These are phyloP conservation scores for Drosophila lacteicornis DNA, from an alignment of 1,140 invertebrate species.

Conservation along the genomic window DNA sequence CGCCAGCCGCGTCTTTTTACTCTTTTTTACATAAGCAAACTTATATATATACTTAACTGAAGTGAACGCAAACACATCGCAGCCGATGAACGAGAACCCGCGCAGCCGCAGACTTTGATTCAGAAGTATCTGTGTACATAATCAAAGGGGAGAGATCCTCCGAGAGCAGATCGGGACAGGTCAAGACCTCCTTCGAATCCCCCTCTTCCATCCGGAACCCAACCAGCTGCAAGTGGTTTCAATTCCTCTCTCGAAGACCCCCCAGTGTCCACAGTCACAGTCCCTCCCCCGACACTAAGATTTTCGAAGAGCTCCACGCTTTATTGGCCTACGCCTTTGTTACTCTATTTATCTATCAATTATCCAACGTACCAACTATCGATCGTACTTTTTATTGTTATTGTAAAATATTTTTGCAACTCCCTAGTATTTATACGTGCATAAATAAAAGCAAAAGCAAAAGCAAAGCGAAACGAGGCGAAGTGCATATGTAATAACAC, in stretches of 20 bases:
- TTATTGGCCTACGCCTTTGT: conserved; percentile 60
- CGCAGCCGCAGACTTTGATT: conserved; percentile 13
- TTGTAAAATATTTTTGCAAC: conserved; percentile 64
- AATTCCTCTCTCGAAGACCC: conserved; percentile 8
- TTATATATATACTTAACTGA: conserved; percentile 34
- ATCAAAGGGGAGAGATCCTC: conserved; percentile 1
- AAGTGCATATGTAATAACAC: conserved; percentile 35
- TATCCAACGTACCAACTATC: conserved; percentile 53
- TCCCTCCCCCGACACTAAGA: conserved; percentile 9
- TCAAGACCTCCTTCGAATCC: background rate
- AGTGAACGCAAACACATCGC: conserved; percentile 30
- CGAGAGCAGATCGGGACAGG: conserved; percentile 16
- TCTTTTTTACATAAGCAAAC: conserved; percentile 64
- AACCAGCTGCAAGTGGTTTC: conserved; percentile 42
- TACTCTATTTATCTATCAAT: conserved; percentile 43
- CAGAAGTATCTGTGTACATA: conserved; percentile 18
- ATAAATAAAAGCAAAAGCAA: conserved; percentile 27
- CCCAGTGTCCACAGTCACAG: background rate
- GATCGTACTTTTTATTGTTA: conserved; percentile 64
- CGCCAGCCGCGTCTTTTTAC: conserved; percentile 62
- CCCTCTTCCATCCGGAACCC: conserved; percentile 6
- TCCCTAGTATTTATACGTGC: conserved; percentile 55
- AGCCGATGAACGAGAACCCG: conserved; percentile 3
- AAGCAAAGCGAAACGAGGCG: conserved; percentile 18
- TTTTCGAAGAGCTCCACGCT: conserved; percentile 26